Evolutionary conservation across 2,797 vertebrate genomes (phyloP), one percentile per base, ranked within the genome.

Genomic region (Lacerta agilis): DNA sequence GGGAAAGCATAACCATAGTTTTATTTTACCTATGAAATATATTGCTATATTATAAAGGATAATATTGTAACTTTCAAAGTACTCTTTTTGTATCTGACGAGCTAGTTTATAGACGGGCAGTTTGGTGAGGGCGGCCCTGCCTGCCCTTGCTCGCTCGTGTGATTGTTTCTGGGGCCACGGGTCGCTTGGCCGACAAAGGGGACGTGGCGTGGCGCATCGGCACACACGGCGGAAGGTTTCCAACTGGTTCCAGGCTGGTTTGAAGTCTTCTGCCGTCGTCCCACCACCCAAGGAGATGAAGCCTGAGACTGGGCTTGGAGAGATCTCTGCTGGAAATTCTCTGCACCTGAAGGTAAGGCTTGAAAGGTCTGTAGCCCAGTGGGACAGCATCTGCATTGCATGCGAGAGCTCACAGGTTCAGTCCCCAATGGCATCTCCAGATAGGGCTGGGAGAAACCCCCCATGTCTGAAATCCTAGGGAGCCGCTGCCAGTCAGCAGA

Each of bases 1-100:
- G 94, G 95, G 94, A 96, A 97, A 96, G 94, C 93, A 94, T 97
- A 96, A 96, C 71, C 87, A 89, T 95, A 93, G 96, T 97, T 82
- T 97, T 96, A 97, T 97, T 97, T 97, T 97, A 97, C 95, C 96
- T 95, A 97, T 96, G 95, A 96, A 96, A 97, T 96, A 96, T 95
- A 96, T 96, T 95, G 96, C 95, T 97, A 96, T 96, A 96, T 96
- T 96, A 96, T 94, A 94, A 96, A 95, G 92, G 95, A 94, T 20
- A 36, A 43, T 94, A 95, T 95, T 93, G 96, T 95, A 96, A 96
- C 95, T 96, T 97, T 95, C 92, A 81, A 33, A 94, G 91, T 89
- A 95, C 87, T 96, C 95, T 88, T 96, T 96, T 96, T 96, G 93
- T 96, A 96, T 93, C 95, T 64, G 84, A 91, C 43, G 17, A 76